Evolutionary conservation across 2,888 invertebrate genomes (phyloP), one percentile per base, ranked within the genome.

Genomic region (Sisyra nigra): DNA sequence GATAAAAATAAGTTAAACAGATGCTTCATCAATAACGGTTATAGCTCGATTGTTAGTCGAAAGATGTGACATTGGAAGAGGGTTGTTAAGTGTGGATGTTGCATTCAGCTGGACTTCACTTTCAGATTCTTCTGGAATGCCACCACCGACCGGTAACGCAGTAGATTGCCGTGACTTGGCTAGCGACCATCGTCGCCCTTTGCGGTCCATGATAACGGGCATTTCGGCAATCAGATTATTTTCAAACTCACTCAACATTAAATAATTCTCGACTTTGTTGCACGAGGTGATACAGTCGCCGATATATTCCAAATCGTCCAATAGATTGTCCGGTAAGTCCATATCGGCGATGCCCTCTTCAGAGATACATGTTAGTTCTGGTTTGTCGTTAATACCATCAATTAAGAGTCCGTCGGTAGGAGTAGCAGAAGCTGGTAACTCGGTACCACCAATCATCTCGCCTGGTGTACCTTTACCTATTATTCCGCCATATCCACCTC

Each of bases 211-310:
- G 53, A 81, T 66, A 52, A 76, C 76, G 14, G 82, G 82, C 65
- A 80, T 70, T 59, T 83, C 83, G 2, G 82, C 81, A 54, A 81
- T 82, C 46, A 85, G 64, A 60, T 85, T 85, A 65, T 85, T 85
- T 59, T 86, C 85, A 60, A 83, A 85, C 61, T 86, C 86, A 54
- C 83, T 83, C 49, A 85, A 70, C 83, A 86, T 84, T 53, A 86
- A 66, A 59, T 83, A 85, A 65, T 85, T 84, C 61, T 86, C 85
- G 49, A 85, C 79, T 71, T 84, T 84, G 66, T 84, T 83, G 63
- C 84, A 85, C 48, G 83, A 83, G 51, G 84, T 84, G 60, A 85
- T 84, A 60, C 83, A 83, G 59, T 84, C 83, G 44, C 81, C 82
- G 48, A 80, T 80, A 57, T 82, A 82, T 57, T 83, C 82, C 50